Percentiles rank a stretch among this genome's conserved stretches.
Conservation (phyloP, 2,113 vertebrate genomes). For the Zosterops japonicus region DNA sequence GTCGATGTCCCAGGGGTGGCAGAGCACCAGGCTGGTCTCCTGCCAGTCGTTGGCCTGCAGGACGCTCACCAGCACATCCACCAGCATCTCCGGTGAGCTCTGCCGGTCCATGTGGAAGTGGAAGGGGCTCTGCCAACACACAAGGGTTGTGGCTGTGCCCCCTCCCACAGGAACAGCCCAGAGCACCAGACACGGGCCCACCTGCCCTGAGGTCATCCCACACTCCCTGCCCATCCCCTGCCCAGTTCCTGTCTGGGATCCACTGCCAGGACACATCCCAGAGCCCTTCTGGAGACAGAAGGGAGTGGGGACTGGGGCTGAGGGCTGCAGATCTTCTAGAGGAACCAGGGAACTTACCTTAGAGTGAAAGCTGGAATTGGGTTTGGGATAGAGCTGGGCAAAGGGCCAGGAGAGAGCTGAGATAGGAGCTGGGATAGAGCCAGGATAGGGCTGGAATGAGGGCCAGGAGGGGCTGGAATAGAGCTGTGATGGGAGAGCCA, state of each 20-base stretch:
- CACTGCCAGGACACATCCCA: accelerated
- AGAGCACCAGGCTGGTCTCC: conserved; percentile 80
- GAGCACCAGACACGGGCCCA: neutral
- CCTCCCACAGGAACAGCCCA: accelerated
- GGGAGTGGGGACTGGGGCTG: neutral
- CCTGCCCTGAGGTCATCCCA: neutral
- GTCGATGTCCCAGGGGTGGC: conserved; percentile 79
- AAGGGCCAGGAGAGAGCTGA: neutral
- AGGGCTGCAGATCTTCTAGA: neutral
- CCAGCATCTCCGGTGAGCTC: conserved; percentile 77
- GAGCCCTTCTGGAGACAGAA: neutral
- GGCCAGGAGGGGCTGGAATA: neutral
- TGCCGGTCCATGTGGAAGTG: conserved; percentile 86
- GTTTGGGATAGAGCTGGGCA: neutral
- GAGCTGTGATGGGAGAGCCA: neutral
- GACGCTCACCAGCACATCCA: conserved; percentile 78
- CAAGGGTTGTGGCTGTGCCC: neutral
- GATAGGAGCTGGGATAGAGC: neutral
- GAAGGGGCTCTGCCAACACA: conserved; percentile 80
- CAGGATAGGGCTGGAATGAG: neutral
- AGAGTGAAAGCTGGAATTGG: neutral
- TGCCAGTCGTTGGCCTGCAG: conserved; percentile 78
- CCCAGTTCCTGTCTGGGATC: neutral
- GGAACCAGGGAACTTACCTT: neutral
- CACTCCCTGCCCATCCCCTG: neutral